These are phyloP conservation scores for Araneus ventricosus DNA, from an alignment of 1,140 invertebrate genomes.

Conservation along the genomic window DNA sequence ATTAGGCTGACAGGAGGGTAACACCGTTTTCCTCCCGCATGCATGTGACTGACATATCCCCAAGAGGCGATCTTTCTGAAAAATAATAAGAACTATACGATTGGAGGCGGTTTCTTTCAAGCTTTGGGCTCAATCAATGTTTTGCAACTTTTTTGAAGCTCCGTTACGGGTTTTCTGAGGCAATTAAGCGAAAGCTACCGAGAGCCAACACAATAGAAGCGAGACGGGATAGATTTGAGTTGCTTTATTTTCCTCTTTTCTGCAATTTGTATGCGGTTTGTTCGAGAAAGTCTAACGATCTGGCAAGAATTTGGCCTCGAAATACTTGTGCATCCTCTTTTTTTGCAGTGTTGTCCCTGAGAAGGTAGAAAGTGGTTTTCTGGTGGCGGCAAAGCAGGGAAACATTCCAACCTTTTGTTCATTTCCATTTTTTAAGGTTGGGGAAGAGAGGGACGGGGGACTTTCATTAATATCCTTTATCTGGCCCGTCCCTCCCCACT, in stretches of 20 bases:
- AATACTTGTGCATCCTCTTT: constrained; percentile 10
- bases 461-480: too few species aligned
- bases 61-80: constrained; percentile 15
- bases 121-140: not conserved
- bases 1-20: not conserved
- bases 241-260: not conserved
- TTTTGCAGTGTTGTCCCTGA: not conserved
- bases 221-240: not conserved
- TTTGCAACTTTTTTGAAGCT: not conserved
- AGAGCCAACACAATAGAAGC: not conserved
- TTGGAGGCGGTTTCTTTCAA: constrained; percentile 39
- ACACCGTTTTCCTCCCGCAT: not conserved
- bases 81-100: not conserved
- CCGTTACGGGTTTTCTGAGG: constrained; percentile 3
- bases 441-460: too few species aligned
- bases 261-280: not conserved
- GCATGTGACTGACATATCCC: constrained; percentile 21
- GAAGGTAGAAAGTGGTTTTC: not conserved
- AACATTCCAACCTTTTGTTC: not conserved
- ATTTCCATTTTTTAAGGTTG: too few species aligned
- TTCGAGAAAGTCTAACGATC: constrained; percentile 60
- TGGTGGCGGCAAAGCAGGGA: not conserved
- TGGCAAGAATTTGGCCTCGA: constrained; percentile 47
- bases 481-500: not conserved
- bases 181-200: not conserved